Percentiles rank a stretch among this genome's conserved stretches.
Conservation (phyloP, 2,113 vertebrate genomes). For the Onychorhynchus coronatus region DNA sequence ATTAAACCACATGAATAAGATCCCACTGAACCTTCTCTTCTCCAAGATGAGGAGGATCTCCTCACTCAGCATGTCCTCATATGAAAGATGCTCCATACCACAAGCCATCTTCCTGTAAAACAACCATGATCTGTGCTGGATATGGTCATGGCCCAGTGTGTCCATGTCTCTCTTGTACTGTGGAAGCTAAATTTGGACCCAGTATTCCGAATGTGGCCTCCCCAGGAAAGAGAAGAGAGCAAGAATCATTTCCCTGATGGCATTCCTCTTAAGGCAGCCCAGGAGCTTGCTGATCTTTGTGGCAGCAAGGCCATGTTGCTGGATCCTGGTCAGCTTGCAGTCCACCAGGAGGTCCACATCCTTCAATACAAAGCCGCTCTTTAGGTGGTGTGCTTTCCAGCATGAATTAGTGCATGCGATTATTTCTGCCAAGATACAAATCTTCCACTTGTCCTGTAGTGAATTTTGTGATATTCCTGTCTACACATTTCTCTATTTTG, state of each 20-base stretch:
- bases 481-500: not conserved
- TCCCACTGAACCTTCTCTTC: not conserved
- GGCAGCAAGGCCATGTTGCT: not conserved
- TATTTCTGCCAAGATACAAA: not conserved
- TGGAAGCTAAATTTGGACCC: not conserved
- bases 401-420: not conserved
- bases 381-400: not conserved
- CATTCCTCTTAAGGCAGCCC: not conserved
- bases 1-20: not conserved
- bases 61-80: not conserved
- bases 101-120: not conserved
- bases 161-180: not conserved
- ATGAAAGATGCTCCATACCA: not conserved
- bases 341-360: not conserved
- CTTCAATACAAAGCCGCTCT: not conserved
- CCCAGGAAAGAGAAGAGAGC: not conserved
- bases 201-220: not conserved
- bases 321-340: not conserved
- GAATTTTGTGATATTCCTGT: not conserved
- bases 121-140: not conserved
- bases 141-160: not conserved
- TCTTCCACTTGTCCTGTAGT: not conserved
- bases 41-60: not conserved
- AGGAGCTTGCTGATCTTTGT: not conserved
- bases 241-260: not conserved